Evolutionary conservation across 2,113 vertebrate species (phyloP).

Genomic region (Clarias macrocephalus): DNA sequence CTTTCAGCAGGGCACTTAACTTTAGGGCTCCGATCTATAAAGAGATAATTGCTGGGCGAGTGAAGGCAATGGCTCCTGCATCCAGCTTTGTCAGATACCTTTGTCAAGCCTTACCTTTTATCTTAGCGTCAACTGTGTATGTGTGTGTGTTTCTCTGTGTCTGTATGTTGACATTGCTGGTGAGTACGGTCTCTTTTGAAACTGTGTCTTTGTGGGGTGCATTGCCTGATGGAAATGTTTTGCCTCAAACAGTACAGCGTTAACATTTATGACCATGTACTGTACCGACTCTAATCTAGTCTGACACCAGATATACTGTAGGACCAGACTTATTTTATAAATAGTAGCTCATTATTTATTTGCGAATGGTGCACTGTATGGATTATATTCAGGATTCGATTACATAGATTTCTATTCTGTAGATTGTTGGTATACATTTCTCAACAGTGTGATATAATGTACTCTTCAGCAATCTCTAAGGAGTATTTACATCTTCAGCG

Average conservation of each 20-base stretch:
- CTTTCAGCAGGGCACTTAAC: constrained; percentile 79
- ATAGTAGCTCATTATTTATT: neutral
- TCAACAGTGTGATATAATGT: neutral
- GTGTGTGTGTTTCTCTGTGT: constrained; percentile 22
- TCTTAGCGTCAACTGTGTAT: constrained; percentile 54
- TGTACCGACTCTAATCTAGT: neutral
- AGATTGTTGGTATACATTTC: neutral
- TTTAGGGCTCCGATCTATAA: constrained; percentile 68
- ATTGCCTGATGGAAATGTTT: constrained; percentile 67
- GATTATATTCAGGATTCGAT: neutral
- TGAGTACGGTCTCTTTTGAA: constrained; percentile 47
- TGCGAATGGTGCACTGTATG: neutral
- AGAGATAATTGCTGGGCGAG: constrained; percentile 72
- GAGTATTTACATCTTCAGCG: neutral
- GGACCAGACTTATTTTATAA: neutral
- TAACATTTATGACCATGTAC: constrained; percentile 41
- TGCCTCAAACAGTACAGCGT: constrained; percentile 60
- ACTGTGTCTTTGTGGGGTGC: constrained; percentile 54
- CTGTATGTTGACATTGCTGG: constrained; percentile 35
- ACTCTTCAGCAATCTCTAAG: neutral
- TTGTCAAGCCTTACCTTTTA: constrained; percentile 72
- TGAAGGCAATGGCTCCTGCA: constrained; percentile 63
- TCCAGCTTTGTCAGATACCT: constrained; percentile 67
- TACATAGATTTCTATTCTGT: neutral
- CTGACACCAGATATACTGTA: neutral